Evolutionary conservation across 2,888 invertebrate genomes (phyloP), one percentile per base, ranked within the genome.

Genomic region (Encarsia formosa): DNA sequence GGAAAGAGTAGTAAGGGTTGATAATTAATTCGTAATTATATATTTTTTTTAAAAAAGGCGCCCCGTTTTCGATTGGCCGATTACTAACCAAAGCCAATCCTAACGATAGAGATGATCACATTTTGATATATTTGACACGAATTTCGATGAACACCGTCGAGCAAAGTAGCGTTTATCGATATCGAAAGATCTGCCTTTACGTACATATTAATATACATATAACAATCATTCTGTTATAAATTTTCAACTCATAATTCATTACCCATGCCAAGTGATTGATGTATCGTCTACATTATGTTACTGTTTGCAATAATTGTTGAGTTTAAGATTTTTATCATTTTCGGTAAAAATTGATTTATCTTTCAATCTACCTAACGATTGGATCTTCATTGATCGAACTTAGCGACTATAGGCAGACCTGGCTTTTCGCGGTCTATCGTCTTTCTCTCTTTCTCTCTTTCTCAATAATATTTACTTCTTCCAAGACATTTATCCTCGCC

Each of bases 111-210:
- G 52, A 54, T 52, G 54, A 57, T 57, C 57, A 57, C 57, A 57
- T 57, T 57, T 57, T 57, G 54, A 57, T 57, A 57, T 57, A 57
- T 57, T 57, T 57, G 57, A 57, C 57, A 57, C 57, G 57, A 57
- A 57, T 57, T 57, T 57, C 57, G 57, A 57, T 57, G 57, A 57
- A 57, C 57, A 57, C 54, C 54, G 49, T 55, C 54, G 57, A 57
- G 49, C 57, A 52, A 49, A 57, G 34, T 49, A 57, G 50, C 54
- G 22, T 52, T 49, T 35, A 54, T 54, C 54, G 52, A 54, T 46
- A 40, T 52, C 34, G 49, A 54, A 51, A 57, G 54, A 56, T 26
- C 26, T 50, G 29, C 41, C 38, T 40, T 49, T n/a, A n/a, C n/a
- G n/a, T n/a, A n/a, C n/a, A n/a, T n/a, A n/a, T n/a, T n/a, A n/a